Base-by-base conservation (phyloP, 2,888 invertebrate genomes). In the Sarcophaga variegata region DNA sequence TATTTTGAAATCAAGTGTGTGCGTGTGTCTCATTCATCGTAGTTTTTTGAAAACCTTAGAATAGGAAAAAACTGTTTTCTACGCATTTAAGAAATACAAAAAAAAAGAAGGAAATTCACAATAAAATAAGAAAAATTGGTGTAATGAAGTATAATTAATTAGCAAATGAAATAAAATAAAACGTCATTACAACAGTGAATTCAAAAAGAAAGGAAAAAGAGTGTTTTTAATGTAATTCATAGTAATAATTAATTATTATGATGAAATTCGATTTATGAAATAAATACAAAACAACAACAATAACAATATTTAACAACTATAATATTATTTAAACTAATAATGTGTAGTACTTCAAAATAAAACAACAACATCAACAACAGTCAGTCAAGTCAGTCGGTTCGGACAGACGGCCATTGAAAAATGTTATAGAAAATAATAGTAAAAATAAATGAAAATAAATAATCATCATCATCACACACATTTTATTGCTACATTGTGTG, bases 231-330 rank as follows among this genome's bases (percentile, higher is more conserved):
- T 62, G 62, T 62, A 54, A 54, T 37, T 37, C 3, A 80, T 70
- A 81, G 83, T 86, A 81, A 86, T 81, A 69, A 81, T 62, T 37
- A 78, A 77, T 80, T 70, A 81, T 69, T n/a, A 62, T 86, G 79
- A 86, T 81, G 86, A 86, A 86, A 86, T 86, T 81, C 77, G 64
- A 78, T 81, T 66, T 64, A 20, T 60, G 64, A 71, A 54, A 17
- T 59, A 62, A 49, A 71, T 27, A 80, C 2, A 59, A 79, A 76
- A 17, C 49, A 67, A 54, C 25, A 70, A 45, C 17, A 45, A 67
- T 5, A 45, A 11, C 20, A 27, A 63, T 20, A 12, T 11, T 11
- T 14, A 67, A 45, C 37, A 37, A 37, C 22, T 37, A 67, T 67
- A 45, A 45, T 67, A 47, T 17, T 67, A 67, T 45, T 67, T 37